Percentiles rank a stretch among this genome's conserved stretches.
These are phyloP conservation scores for Temnothorax unifasciatus DNA, from an alignment of 2,888 invertebrate species.

Conservation along the genomic window DNA sequence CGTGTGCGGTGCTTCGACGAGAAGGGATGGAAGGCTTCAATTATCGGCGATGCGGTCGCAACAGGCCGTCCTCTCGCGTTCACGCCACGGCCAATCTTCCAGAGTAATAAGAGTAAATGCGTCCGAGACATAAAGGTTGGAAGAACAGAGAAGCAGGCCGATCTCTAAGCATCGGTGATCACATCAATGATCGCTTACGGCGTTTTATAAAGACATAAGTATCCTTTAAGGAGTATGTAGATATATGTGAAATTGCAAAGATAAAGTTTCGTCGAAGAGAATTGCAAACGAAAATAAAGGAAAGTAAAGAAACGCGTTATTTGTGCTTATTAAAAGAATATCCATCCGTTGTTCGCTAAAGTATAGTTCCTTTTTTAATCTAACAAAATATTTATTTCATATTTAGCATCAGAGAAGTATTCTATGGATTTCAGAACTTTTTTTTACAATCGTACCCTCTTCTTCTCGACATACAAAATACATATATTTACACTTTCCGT, in stretches of 20 bases:
- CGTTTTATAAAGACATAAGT: not conserved
- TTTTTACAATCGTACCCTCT: not conserved
- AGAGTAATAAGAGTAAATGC: constrained; percentile 47
- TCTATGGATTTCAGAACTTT: constrained; percentile 5
- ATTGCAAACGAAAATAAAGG: not conserved
- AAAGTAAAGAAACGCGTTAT: not conserved
- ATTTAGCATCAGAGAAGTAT: not conserved
- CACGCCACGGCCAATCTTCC: constrained; percentile 59
- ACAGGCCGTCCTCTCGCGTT: constrained; percentile 28
- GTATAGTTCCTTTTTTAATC: not conserved
- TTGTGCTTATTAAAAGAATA: not conserved
- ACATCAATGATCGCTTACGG: constrained; percentile 14
- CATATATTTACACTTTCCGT: constrained; percentile 31
- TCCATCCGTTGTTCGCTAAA: not conserved
- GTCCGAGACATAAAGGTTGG: constrained; percentile 9
- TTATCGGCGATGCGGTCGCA: constrained; percentile 65
- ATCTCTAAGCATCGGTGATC: not conserved
- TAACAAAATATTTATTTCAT: not conserved
- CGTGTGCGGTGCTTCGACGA: constrained; percentile 46
- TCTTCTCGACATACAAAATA: constrained; percentile 16
- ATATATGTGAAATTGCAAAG: not conserved
- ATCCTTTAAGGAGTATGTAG: not conserved
- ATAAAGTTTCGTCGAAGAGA: not conserved
- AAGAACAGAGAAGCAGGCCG: not conserved
- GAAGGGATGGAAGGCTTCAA: constrained; percentile 64